Evolutionary conservation across 2,797 vertebrate species (phyloP).

Genomic region (Hapalemur alaotrensis): DNA sequence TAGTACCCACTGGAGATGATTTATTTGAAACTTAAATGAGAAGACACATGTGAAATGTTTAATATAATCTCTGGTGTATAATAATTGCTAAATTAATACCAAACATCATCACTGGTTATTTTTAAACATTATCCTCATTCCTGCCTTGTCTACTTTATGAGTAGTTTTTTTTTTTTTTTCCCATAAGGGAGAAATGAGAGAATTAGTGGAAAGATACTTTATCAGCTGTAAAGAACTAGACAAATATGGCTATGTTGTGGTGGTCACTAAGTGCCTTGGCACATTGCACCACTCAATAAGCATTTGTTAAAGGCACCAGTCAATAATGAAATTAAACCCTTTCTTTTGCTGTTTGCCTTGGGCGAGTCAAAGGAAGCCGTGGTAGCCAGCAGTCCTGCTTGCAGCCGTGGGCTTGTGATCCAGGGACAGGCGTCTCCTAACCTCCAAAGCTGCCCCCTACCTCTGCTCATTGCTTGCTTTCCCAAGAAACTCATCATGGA

Average conservation of each 20-base stretch:
- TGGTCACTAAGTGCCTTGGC: background rate
- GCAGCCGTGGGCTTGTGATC: background rate
- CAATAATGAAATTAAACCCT: background rate
- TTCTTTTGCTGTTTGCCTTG: background rate
- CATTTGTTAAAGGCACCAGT: background rate
- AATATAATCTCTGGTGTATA: background rate
- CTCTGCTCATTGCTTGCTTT: background rate
- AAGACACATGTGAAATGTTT: background rate
- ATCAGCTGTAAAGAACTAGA: slow-evolving; percentile 1
- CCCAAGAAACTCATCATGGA: slow-evolving; percentile 58
- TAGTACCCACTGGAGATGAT: background rate
- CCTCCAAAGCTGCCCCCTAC: background rate
- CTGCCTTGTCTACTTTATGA: background rate
- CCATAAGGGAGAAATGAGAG: background rate
- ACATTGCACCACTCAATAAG: background rate
- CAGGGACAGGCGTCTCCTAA: background rate
- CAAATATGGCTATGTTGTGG: background rate
- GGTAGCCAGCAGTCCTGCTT: background rate
- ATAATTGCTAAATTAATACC: background rate
- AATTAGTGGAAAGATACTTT: slow-evolving; percentile 38
- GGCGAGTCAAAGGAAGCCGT: background rate
- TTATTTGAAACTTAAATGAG: background rate
- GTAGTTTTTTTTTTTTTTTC: background rate
- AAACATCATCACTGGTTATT: background rate
- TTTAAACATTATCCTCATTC: background rate